phyloP scores from a whole-genome alignment of 1,140 invertebrate genomes.

The Drosophila tani region DNA sequence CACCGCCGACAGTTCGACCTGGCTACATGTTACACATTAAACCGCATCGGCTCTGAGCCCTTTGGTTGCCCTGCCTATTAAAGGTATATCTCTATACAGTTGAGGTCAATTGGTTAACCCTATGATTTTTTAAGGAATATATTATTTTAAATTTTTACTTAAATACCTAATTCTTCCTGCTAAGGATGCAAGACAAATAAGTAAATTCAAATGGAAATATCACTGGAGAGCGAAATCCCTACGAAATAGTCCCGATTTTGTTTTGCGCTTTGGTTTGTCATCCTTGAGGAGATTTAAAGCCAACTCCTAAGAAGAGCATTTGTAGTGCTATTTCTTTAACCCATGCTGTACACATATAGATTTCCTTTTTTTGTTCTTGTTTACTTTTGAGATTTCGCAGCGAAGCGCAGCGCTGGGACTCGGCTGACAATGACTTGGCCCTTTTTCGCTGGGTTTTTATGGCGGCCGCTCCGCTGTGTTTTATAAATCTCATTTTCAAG shows the following conservation, averaged over 20 bases:
- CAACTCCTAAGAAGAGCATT: too few species aligned
- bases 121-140: neutral
- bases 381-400: constrained; percentile 76
- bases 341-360: constrained; percentile 11
- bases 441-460: constrained; percentile 57
- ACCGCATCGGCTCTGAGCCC: constrained; percentile 31
- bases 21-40: constrained; percentile 82
- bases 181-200: too few species aligned
- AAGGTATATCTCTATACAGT: neutral
- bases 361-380: constrained; percentile 64
- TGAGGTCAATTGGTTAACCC: neutral
- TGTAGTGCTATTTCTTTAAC: constrained; percentile 6
- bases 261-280: too few species aligned
- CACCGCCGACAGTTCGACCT: constrained; percentile 41
- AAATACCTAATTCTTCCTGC: too few species aligned
- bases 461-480: constrained; percentile 61
- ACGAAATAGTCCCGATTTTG: too few species aligned
- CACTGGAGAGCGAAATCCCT: too few species aligned
- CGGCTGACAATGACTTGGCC: constrained; percentile 76
- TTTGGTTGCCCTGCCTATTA: neutral
- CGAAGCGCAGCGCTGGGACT: constrained; percentile 67
- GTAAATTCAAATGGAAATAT: too few species aligned
- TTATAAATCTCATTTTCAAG: constrained; percentile 82
- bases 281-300: too few species aligned
- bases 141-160: neutral